Percentiles rank a stretch among this genome's conserved stretches.
Conservation (phyloP, 2,113 vertebrate genomes). For the Hippolais icterina region DNA sequence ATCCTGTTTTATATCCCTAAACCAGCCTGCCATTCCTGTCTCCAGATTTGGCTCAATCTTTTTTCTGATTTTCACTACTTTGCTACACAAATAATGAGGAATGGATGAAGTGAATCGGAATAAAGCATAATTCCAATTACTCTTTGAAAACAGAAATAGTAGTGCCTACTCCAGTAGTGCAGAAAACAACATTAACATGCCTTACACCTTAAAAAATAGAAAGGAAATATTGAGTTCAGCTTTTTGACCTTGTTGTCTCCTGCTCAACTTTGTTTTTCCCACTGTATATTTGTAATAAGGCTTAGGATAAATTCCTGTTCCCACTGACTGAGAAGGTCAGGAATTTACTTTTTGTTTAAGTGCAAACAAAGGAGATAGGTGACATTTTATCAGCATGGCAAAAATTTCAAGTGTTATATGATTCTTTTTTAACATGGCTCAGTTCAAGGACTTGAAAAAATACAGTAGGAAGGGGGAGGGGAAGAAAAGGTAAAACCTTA, state of each 20-base stretch:
- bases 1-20: not conserved
- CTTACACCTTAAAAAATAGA: not conserved
- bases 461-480: not conserved
- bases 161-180: not conserved
- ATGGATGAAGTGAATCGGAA: not conserved
- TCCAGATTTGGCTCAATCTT: not conserved
- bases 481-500: not conserved
- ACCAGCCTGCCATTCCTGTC: not conserved
- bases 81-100: not conserved
- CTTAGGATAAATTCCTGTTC: not conserved
- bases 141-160: not conserved
- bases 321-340: not conserved
- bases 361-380: not conserved
- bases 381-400: not conserved
- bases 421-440: not conserved
- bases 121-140: not conserved
- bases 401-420: not conserved
- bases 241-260: not conserved
- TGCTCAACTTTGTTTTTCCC: not conserved
- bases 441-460: not conserved
- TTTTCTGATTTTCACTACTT: not conserved
- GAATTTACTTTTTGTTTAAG: not conserved
- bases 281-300: not conserved
- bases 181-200: not conserved
- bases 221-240: not conserved